Percentiles rank a stretch among this genome's conserved stretches.
These are phyloP conservation scores for Drosophila tristis DNA, from an alignment of 1,140 invertebrate species.

Conservation along the genomic window DNA sequence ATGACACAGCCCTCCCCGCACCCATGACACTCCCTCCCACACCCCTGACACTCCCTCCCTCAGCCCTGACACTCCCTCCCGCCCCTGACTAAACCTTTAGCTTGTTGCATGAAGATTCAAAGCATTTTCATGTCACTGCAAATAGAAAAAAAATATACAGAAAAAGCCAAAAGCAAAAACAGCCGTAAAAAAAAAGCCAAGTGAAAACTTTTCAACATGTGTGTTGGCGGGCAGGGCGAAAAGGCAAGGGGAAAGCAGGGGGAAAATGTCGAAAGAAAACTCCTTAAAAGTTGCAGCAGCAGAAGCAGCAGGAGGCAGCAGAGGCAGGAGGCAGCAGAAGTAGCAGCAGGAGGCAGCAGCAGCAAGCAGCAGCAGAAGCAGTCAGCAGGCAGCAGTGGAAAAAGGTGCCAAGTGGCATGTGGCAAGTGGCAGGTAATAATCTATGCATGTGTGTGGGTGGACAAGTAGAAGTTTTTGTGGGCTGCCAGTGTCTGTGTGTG, in stretches of 20 bases:
- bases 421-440: conserved; percentile 81
- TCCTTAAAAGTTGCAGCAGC: conserved; percentile 58
- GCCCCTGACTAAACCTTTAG: not conserved
- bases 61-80: too few relatives aligned
- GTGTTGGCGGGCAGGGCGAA: conserved; percentile 69
- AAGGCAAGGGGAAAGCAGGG: conserved; percentile 12
- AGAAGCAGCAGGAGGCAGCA: conserved; percentile 4
- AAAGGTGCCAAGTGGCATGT: conserved; percentile 79
- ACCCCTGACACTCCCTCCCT: not conserved
- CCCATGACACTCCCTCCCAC: not conserved
- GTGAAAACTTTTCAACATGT: conserved; percentile 80
- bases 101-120: conserved; percentile 73
- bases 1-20: not conserved
- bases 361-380: not conserved
- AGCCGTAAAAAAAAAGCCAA: conserved; percentile 54
- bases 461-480: conserved; percentile 3
- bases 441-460: conserved; percentile 73
- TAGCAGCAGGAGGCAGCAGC: not conserved
- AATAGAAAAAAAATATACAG: not conserved
- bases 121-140: conserved; percentile 74
- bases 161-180: conserved; percentile 5
- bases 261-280: conserved; percentile 61
- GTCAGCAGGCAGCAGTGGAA: conserved; percentile 16
- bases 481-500: not conserved
- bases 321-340: conserved; percentile 2